phyloP scores from a whole-genome alignment of 2,113 vertebrate species.

The Coreoperca whiteheadi region DNA sequence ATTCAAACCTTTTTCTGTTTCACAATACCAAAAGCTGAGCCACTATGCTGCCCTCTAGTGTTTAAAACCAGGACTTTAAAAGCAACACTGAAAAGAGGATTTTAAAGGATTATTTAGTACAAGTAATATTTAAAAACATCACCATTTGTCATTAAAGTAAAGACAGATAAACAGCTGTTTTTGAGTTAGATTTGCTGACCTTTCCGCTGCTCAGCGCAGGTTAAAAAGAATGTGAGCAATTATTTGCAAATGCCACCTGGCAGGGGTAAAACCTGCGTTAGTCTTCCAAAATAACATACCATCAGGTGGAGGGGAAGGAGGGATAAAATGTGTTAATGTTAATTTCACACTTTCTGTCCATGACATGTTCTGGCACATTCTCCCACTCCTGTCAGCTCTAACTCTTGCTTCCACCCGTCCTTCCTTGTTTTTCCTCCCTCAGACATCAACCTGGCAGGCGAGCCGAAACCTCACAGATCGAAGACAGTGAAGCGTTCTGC shows the following conservation, averaged over 20 bases:
- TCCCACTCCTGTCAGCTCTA: background rate
- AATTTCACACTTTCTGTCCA: constrained; percentile 6
- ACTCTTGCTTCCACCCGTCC: background rate
- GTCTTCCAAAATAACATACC: background rate
- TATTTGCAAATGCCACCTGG: background rate
- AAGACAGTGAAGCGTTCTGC: constrained; percentile 91
- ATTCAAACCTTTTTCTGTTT: background rate
- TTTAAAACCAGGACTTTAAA: background rate
- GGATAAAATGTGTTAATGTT: background rate
- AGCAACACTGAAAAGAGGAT: background rate
- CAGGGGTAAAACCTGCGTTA: background rate
- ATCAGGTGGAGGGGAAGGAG: background rate
- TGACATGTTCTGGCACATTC: background rate
- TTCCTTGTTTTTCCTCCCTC: constrained; percentile 19
- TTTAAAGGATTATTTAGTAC: background rate
- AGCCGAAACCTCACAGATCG: constrained; percentile 91
- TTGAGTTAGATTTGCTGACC: background rate
- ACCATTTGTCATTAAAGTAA: background rate
- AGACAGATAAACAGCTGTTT: background rate
- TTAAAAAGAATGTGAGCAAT: constrained; percentile 5
- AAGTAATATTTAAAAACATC: background rate
- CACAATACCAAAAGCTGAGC: background rate
- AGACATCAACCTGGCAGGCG: constrained; percentile 94
- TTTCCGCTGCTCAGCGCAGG: background rate
- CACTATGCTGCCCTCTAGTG: constrained; percentile 36